Conservation (phyloP, 1,140 invertebrate species). For the Battus philenor region DNA sequence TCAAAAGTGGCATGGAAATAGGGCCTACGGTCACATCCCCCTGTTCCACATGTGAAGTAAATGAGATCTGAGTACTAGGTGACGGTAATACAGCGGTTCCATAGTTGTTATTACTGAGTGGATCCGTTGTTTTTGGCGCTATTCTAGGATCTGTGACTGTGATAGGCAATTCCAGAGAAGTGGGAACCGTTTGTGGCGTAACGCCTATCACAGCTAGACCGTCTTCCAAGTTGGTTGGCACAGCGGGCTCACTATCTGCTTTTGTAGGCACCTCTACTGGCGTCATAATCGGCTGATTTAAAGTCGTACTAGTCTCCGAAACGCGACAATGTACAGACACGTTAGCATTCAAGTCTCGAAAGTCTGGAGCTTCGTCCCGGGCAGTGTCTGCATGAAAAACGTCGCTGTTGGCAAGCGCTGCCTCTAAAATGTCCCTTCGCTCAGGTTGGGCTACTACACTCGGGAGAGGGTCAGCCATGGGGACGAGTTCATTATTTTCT, state of each 20-base stretch:
- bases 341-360: conserved; percentile 73
- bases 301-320: conserved; percentile 76
- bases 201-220: conserved; percentile 77
- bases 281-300: conserved; percentile 85
- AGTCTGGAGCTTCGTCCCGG: conserved; percentile 69
- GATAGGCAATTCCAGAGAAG: conserved; percentile 81
- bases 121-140: conserved; percentile 68
- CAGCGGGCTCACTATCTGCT: conserved; percentile 62
- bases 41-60: conserved; percentile 35
- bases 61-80: conserved; percentile 47
- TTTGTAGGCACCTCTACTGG: conserved; percentile 83
- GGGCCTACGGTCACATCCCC: conserved; percentile 33
- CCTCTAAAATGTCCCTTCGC: conserved; percentile 84
- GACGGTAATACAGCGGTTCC: conserved; percentile 42
- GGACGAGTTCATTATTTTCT: conserved; percentile 77
- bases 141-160: conserved; percentile 82
- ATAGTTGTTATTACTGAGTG: conserved; percentile 43
- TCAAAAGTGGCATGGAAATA: conserved; percentile 60
- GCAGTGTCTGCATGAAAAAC: conserved; percentile 80
- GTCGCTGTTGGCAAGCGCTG: conserved; percentile 85
- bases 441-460: conserved; percentile 44
- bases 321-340: conserved; percentile 76
- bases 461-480: conserved; percentile 60
- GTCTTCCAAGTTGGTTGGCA: conserved; percentile 71
- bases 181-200: conserved; percentile 74